phyloP scores from a whole-genome alignment of 2,797 vertebrate genomes.

The Anguilla marmorata region DNA sequence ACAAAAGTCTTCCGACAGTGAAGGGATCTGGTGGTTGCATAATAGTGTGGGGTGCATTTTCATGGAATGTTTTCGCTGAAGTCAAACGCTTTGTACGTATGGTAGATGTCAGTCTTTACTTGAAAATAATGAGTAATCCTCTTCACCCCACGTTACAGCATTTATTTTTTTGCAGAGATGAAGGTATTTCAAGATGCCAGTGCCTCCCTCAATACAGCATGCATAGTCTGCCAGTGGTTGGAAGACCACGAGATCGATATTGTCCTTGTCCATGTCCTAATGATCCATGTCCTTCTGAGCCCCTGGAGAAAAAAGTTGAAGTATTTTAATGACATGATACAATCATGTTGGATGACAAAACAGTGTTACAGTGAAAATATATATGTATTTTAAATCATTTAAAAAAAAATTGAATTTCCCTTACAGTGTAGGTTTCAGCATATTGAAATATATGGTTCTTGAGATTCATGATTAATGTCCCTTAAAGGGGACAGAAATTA shows the following conservation, averaged over 20 bases:
- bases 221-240: background rate
- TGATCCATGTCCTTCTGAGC: background rate
- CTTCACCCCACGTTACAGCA: background rate
- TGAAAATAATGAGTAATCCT: background rate
- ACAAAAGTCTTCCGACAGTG: background rate
- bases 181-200: background rate
- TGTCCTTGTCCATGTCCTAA: background rate
- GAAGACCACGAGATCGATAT: background rate
- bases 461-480: background rate
- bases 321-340: background rate
- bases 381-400: too few relatives aligned
- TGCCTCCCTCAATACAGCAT: background rate
- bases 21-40: background rate
- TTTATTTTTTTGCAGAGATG: conserved; percentile 3
- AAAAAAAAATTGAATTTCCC: background rate
- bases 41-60: background rate
- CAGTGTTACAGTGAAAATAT: too few relatives aligned
- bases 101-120: background rate
- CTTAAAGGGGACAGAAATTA: too few relatives aligned
- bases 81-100: background rate
- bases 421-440: background rate
- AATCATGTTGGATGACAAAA: background rate
- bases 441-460: background rate
- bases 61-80: background rate
- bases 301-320: background rate